Evolutionary conservation across 2,797 vertebrate genomes (phyloP), one percentile per base, ranked within the genome.

Genomic region (Bryconaethiops microstoma): DNA sequence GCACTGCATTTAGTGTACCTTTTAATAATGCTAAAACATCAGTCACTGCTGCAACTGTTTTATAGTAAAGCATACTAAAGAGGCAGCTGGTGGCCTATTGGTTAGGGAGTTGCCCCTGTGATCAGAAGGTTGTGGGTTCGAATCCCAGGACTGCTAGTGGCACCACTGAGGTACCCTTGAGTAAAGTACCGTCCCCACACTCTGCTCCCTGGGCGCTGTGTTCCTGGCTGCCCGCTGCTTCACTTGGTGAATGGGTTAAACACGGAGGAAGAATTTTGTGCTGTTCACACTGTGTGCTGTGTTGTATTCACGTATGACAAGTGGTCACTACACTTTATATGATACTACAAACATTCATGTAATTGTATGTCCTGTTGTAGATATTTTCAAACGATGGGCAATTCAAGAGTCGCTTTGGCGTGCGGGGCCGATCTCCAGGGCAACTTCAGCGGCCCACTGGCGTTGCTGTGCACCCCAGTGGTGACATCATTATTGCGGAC

Each of bases 401-500:
- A 90, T 99, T 99, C 89, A 97, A 96, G 89, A 98, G 92, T 82
- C 96, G 98, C 5, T 99, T 99, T 80, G 97, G 98, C 67, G 95
- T 97, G 48, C 94, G 98, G 69, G 98, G 98, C 13, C 95, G 98
- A 29, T 98, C 95, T 7, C 97, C 98, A 0, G 97, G 98, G 64
- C 98, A 99, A 87, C 88, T 99, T 79, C 98, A 99, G 89, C 91
- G 98, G 40, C 98, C 98, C 79, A 99, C 98, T 0, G 98, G 98
- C 2, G 97, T 99, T 0, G 97, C 97, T 0, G 96, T 99, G 64
- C 97, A 99, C 88, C 97, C 97, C 68, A 96, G 94, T 9, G 97
- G 97, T 64, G 98, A 99, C 91, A 97, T 99, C 81, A 99, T 99
- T 90, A 97, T 99, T 7, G 98, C 98, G 1, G 98, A 99, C 89